phyloP scores from a whole-genome alignment of 30 jellyfish, hydroid and myxozoan genomes.

The Aurelia sp. region DNA sequence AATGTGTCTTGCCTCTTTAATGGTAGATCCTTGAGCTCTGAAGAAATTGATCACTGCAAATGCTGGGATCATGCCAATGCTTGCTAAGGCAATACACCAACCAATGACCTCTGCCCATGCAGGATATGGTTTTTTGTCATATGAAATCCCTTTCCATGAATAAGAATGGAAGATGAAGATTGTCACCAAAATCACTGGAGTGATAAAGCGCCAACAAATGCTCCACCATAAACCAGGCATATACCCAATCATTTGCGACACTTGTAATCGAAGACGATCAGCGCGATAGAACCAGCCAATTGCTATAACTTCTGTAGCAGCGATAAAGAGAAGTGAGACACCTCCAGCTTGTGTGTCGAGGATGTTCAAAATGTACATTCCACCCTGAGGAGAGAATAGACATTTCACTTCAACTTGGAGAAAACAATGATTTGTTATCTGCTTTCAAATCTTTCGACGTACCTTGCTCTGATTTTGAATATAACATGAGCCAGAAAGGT shows the following conservation, averaged over 20 bases:
- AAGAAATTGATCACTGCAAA: conserved; percentile 54
- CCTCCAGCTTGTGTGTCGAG: conserved; percentile 94
- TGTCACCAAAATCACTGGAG: conserved; percentile 69
- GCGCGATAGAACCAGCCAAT: conserved; percentile 95
- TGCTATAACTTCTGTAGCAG: conserved; percentile 78
- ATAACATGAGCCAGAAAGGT: too few relatives aligned
- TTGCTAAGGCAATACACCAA: conserved; percentile 76
- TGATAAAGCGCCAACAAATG: conserved; percentile 83
- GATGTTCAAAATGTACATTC: conserved; percentile 80
- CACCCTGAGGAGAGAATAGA: conserved; percentile 56
- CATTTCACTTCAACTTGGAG: too few relatives aligned
- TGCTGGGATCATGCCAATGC: conserved; percentile 72
- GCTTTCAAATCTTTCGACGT: too few relatives aligned
- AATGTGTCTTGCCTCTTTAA: conserved; percentile 43
- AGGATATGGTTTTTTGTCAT: conserved; percentile 68
- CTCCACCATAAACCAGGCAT: conserved; percentile 94
- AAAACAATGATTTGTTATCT: too few relatives aligned
- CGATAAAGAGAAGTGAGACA: conserved; percentile 81
- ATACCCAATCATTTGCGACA: conserved; percentile 87
- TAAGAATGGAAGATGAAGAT: conserved; percentile 58
- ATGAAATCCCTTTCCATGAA: conserved; percentile 72
- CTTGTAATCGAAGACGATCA: conserved; percentile 74
- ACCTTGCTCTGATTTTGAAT: too few relatives aligned
- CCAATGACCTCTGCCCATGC: conserved; percentile 94
- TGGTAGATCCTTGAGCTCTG: conserved; percentile 66